Evolutionary conservation across 2,888 invertebrate species (phyloP).

Genomic region (Sarcophaga subvicina): DNA sequence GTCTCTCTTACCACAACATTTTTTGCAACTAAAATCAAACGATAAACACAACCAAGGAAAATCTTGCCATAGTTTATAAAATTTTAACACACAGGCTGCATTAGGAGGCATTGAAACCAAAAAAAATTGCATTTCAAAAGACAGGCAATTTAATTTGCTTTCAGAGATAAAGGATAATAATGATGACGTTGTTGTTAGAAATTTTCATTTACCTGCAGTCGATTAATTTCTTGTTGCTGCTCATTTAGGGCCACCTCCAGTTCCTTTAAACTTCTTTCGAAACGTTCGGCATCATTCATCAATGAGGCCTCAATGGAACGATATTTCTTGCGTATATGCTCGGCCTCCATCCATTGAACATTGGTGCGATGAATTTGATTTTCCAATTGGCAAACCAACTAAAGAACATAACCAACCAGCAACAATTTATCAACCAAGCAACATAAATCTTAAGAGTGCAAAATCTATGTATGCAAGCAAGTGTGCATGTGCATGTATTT

Average conservation of each 20-base stretch:
- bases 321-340: slow-evolving; percentile 90
- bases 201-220: slow-evolving; percentile 84
- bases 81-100: no score
- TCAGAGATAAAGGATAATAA: neutral
- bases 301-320: slow-evolving; percentile 87
- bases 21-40: no score
- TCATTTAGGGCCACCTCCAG: slow-evolving; percentile 86
- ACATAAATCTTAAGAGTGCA: no score
- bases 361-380: slow-evolving; percentile 91
- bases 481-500: neutral
- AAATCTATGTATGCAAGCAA: neutral
- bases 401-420: slow-evolving; percentile 68
- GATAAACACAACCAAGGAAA: no score
- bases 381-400: slow-evolving; percentile 88
- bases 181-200: neutral
- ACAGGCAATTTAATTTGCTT: neutral
- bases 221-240: slow-evolving; percentile 89
- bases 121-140: neutral
- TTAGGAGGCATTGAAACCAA: no score
- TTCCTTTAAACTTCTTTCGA: slow-evolving; percentile 87
- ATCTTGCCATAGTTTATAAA: no score
- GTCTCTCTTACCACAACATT: no score
- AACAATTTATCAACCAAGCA: neutral
- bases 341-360: slow-evolving; percentile 92
- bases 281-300: slow-evolving; percentile 87